Percentiles rank a stretch among this genome's conserved stretches.
Evolutionary conservation across 2,797 vertebrate species (phyloP).

Genomic region (Intellagama lesueurii): DNA sequence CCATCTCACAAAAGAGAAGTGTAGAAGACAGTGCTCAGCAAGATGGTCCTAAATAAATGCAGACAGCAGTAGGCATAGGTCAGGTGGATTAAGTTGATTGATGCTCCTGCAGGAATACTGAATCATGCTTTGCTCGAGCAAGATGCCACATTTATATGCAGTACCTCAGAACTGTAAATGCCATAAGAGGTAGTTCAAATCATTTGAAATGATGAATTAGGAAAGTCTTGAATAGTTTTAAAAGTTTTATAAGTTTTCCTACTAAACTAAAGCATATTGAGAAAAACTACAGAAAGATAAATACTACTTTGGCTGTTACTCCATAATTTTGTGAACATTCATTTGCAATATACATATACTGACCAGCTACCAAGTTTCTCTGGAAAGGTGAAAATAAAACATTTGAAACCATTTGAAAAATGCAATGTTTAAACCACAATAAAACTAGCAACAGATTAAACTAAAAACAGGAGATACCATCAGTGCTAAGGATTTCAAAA

Average conservation of each 20-base stretch:
- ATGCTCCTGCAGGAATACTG: conserved; percentile 41
- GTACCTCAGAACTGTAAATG: neutral
- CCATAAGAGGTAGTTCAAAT: conserved; percentile 12
- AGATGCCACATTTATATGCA: conserved; percentile 22
- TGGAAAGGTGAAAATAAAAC: neutral
- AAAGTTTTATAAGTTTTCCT: neutral
- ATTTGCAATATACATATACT: neutral
- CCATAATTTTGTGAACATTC: neutral
- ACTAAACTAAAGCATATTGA: conserved; percentile 5
- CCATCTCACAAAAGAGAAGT: conserved; percentile 17
- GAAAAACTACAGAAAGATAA: neutral
- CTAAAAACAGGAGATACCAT: neutral
- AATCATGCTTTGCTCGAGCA: conserved; percentile 36
- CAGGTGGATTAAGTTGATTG: conserved; percentile 28
- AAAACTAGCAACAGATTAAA: neutral
- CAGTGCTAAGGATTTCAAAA: neutral
- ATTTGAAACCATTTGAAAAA: neutral
- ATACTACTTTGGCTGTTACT: neutral
- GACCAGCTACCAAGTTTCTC: neutral
- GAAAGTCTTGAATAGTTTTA: neutral
- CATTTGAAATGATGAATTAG: neutral
- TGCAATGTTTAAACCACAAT: neutral
- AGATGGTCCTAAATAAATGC: conserved; percentile 32
- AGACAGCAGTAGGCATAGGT: conserved; percentile 29
- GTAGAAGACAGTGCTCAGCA: conserved; percentile 37